Base-by-base conservation (phyloP, 2,797 vertebrate species). In the Brachymystax lenok region DNA sequence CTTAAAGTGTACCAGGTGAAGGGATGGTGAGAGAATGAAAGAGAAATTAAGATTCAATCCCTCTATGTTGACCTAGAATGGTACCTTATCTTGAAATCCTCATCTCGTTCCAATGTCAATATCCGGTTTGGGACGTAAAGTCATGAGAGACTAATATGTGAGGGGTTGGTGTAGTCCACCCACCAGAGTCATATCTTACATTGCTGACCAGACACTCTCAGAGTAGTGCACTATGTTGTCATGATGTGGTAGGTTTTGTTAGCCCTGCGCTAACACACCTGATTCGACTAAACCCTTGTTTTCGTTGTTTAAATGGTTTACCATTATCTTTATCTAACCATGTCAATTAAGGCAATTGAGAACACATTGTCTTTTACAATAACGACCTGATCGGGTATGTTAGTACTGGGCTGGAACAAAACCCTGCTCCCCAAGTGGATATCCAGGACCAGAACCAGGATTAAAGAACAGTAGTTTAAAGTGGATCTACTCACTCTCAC, bases 401-500 rank as follows among this genome's bases (percentile, higher is more conserved):
- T 59, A 59, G 56, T 21, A 59, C 63, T 28, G 63, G 27, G 63
- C 63, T 66, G 63, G 24, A 17, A 28, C 12, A 66, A 28, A 66
- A 16, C 3, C 63, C 14, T 59, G 56, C 56, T 5, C 56, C 17
- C 56, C 56, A 19, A 19, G 27, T 68, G 16, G 28, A 6, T 33
- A 17, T 19, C 66, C 12, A 30, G 66, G 28, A 35, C 28, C 66
- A 30, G 66, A 16, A 35, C 28, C 30, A 19, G 13, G 28, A 28
- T 24, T 30, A 14, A 67, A 14, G 64, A 68, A 33, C 28, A 17
- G 14, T 68, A n/a, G 28, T 16, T 30, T 35, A 68, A 33, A 68
- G 30, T 33, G 5, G 35, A 21, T 68, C 46, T 6, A 96, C 97
- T 92, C 93, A 99, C 98, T 96, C 92, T 98, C 96, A 86, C 98